Base-by-base conservation (phyloP, 2,888 invertebrate genomes). In the Xiphydria camelus region DNA sequence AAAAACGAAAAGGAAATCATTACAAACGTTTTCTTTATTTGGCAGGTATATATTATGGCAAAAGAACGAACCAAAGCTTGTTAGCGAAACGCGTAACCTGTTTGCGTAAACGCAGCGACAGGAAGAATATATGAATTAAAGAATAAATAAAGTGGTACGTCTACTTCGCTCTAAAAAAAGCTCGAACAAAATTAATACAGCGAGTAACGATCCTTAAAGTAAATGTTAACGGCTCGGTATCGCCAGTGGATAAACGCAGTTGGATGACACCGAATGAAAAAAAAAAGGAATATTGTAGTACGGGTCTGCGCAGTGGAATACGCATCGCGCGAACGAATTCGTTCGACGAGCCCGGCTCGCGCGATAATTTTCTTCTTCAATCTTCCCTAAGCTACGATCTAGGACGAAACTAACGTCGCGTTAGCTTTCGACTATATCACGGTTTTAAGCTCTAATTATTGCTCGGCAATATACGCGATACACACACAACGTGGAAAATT, bases 391-490 rank as follows among this genome's bases (percentile, higher is more conserved):
- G 33, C 17, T 33, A 2, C 7, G 33, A 5, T 5, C 17, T 17
- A 9, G 9, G 10, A 10, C 9, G 23, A 23, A 6, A 6, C 9
- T 2, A 7, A 57, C 17, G 1, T 21, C 5, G 3, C 2, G 35
- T 56, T 45, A 53, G 53, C 48, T n/a, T 52, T 57, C 64, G 57
- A 53, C 53, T 58, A 49, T 66, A 69, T 70, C 68, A 66, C 67
- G 64, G 59, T 61, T 66, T 67, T 68, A 70, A 70, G 64, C 67
- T 70, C 69, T 70, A 68, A 62, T 70, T 70, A 66, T 69, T 70
- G 68, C 69, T 68, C 61, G 52, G 60, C 64, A 61, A 68, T 66
- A 67, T 64, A 69, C 70, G 65, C 67, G 57, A 41, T n/a, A n/a
- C n/a, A n/a, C n/a, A n/a, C n/a, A n/a, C n/a, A n/a, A n/a, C n/a